phyloP scores from a whole-genome alignment of 2,113 vertebrate species.

The Passer montanus region DNA sequence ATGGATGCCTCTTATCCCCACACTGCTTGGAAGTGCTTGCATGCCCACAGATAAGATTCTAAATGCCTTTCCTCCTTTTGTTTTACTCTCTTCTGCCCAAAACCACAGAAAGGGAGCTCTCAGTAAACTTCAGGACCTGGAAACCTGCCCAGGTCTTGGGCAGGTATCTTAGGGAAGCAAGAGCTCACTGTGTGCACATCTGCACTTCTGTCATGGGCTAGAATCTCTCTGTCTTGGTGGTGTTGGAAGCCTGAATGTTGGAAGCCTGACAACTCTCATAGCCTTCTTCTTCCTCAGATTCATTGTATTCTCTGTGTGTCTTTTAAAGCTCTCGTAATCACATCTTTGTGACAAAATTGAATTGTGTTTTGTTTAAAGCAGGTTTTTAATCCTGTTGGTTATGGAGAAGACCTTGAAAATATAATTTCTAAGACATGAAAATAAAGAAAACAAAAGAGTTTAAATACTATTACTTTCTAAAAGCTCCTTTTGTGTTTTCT shows the following conservation, averaged over 20 bases:
- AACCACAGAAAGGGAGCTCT: neutral
- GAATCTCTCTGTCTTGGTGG: neutral
- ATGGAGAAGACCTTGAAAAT: neutral
- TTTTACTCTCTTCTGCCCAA: neutral
- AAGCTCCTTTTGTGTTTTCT: neutral
- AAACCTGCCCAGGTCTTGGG: neutral
- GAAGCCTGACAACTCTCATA: neutral
- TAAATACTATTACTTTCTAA: neutral
- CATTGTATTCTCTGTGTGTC: neutral
- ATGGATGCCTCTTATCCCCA: neutral
- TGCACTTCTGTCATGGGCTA: neutral
- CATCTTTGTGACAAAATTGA: neutral
- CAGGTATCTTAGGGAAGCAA: accelerated
- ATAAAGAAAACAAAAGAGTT: neutral
- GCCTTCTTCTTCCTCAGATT: neutral
- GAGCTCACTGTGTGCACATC: neutral
- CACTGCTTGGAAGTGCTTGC: neutral
- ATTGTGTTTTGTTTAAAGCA: neutral
- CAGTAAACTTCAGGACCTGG: neutral
- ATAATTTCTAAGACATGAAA: neutral
- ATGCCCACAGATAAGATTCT: accelerated
- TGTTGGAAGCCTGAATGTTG: neutral
- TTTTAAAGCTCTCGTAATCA: neutral
- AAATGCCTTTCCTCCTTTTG: neutral
- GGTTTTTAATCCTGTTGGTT: neutral